Evolutionary conservation across 2,888 invertebrate species (phyloP).

Genomic region (Zonitis immaculata): DNA sequence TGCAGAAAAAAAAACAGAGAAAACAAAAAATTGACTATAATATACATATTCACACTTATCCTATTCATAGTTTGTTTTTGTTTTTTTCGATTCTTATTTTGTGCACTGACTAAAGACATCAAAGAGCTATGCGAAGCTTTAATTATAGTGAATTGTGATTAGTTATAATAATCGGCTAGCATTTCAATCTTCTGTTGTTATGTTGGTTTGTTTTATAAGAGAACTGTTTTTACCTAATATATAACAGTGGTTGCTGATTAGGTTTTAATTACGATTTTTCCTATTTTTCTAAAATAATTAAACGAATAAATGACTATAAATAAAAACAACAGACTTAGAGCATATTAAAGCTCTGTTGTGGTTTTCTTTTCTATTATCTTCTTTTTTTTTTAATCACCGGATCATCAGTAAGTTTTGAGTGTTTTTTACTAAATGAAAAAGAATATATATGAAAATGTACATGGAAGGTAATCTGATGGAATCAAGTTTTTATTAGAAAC

Average conservation of each 20-base stretch:
- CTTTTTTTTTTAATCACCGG: slow-evolving; percentile 2
- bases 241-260: slow-evolving; percentile 8
- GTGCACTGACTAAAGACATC: slow-evolving; percentile 2
- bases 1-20: background rate
- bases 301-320: background rate
- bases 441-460: slow-evolving; percentile 18
- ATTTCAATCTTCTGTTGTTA: slow-evolving; percentile 4
- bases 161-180: slow-evolving; percentile 3
- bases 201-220: slow-evolving; percentile 7
- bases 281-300: background rate
- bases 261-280: slow-evolving; percentile 5
- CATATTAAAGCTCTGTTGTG: slow-evolving; percentile 31
- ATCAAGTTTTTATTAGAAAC: slow-evolving; percentile 34
- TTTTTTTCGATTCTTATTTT: slow-evolving; percentile 6
- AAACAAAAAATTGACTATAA: no score
- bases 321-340: slow-evolving; percentile 34
- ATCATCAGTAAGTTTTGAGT: slow-evolving; percentile 1
- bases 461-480: background rate
- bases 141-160: slow-evolving; percentile 16
- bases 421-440: slow-evolving; percentile 17
- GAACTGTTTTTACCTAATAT: slow-evolving; percentile 4
- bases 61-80: background rate
- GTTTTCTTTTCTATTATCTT: slow-evolving; percentile 2
- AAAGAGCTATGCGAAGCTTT: background rate
- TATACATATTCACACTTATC: background rate